Evolutionary conservation across 2,113 vertebrate species (phyloP).

Genomic region (Nibea albiflora): DNA sequence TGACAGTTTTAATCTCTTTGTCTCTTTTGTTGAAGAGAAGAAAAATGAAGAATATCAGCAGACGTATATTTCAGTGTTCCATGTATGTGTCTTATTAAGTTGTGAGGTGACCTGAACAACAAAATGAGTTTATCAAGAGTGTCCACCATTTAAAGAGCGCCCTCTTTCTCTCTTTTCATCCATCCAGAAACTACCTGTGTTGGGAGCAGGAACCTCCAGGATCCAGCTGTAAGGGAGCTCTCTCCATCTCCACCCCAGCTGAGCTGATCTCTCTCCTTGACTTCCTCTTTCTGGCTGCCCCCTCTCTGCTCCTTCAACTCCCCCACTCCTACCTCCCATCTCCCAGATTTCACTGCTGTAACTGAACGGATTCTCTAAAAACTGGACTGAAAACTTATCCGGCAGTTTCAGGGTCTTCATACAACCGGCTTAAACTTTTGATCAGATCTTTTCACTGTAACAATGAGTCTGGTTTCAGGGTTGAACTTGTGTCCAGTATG

Average conservation of each 20-base stretch:
- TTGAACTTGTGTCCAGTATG: not conserved
- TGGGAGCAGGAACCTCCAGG: conserved; percentile 79
- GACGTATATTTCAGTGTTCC: not conserved
- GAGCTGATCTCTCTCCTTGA: conserved; percentile 21
- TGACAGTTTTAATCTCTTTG: too few species aligned
- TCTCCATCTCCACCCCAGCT: conserved; percentile 16
- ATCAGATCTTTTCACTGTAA: not conserved
- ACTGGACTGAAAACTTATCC: not conserved
- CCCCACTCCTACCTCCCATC: not conserved
- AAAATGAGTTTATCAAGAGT: not conserved
- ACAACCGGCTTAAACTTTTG: not conserved
- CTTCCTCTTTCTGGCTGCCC: conserved; percentile 12
- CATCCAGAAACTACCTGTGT: conserved; percentile 82
- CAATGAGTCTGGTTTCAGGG: conserved; percentile 2
- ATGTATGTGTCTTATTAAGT: too few species aligned
- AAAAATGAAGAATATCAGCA: too few species aligned
- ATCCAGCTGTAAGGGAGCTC: conserved; percentile 68
- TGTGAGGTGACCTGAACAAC: not conserved
- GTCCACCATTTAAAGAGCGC: not conserved
- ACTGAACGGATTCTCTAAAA: not conserved
- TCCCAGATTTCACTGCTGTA: not conserved
- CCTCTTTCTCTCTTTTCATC: not conserved
- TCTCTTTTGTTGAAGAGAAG: too few species aligned
- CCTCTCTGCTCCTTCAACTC: conserved; percentile 17
- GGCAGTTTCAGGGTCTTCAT: not conserved